Evolutionary conservation across 2,797 vertebrate species (phyloP).

Genomic region (Ctenopoma kingsleyae): DNA sequence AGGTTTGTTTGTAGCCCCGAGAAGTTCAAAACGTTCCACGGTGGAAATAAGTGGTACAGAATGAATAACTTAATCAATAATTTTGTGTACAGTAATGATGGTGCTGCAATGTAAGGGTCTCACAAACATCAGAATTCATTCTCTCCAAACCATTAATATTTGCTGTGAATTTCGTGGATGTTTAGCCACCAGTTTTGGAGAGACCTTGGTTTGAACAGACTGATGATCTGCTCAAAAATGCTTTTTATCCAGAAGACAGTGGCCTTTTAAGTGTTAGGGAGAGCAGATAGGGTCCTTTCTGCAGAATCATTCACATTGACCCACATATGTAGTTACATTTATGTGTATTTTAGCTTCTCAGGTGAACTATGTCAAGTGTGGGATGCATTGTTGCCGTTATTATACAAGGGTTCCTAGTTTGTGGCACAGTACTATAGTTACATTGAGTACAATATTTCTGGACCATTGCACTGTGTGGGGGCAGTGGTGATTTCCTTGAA

Average conservation of each 20-base stretch:
- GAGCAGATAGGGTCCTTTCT: conserved; percentile 24
- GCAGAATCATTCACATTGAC: conserved; percentile 30
- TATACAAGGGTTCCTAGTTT: conserved; percentile 29
- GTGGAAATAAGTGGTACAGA: not conserved
- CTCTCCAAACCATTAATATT: not conserved
- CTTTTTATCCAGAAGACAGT: not conserved
- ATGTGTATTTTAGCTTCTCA: conserved; percentile 22
- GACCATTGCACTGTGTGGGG: conserved; percentile 46
- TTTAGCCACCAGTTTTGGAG: conserved; percentile 1
- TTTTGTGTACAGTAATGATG: no score
- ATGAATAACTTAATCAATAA: not conserved
- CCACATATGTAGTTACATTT: conserved; percentile 29
- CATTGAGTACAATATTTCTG: conserved; percentile 39
- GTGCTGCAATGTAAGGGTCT: not conserved
- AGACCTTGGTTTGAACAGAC: conserved; percentile 9
- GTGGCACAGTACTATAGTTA: conserved; percentile 42
- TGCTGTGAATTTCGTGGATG: not conserved
- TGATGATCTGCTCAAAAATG: not conserved
- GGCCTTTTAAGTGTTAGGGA: conserved; percentile 14
- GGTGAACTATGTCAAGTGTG: conserved; percentile 26
- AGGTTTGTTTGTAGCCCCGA: not conserved
- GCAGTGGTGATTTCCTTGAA: conserved; percentile 56
- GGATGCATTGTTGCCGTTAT: conserved; percentile 32
- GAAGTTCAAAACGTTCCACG: not conserved
- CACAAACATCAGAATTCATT: not conserved